Evolutionary conservation across 2,113 vertebrate genomes (phyloP).

Genomic region (Pollachius pollachius): DNA sequence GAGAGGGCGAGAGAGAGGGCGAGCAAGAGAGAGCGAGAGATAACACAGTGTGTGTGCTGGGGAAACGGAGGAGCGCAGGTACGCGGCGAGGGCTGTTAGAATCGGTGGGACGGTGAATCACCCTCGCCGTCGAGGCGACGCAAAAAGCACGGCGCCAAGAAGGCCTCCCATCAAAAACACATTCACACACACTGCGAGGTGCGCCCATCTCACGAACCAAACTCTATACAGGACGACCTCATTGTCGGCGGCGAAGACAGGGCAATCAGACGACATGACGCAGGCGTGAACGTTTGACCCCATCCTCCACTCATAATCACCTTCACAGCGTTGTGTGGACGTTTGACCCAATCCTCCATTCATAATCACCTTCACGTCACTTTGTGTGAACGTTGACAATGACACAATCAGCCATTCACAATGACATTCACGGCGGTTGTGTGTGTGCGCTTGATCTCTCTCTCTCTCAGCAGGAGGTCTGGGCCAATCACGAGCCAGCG

Average conservation of each 20-base stretch:
- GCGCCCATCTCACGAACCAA: neutral
- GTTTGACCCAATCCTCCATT: neutral
- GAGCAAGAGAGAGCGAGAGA: no score
- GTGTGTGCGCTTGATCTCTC: neutral
- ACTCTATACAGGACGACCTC: no score
- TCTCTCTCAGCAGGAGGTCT: neutral
- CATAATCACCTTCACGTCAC: constrained; percentile 18
- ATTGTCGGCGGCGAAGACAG: neutral
- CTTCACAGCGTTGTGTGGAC: neutral
- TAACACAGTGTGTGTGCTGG: neutral
- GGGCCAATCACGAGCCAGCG: no score
- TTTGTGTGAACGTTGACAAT: neutral
- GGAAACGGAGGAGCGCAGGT: constrained; percentile 9
- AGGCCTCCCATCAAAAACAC: constrained; percentile 16
- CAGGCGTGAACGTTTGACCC: neutral
- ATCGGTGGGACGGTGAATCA: constrained; percentile 59
- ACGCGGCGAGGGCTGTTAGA: constrained; percentile 32
- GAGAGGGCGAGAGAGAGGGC: no score
- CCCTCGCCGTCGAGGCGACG: constrained; percentile 46
- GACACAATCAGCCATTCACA: neutral
- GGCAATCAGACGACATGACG: neutral
- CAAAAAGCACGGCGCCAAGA: constrained; percentile 5
- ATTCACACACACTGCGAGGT: constrained; percentile 12
- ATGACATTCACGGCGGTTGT: constrained; percentile 10
- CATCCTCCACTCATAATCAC: constrained; percentile 17